Base-by-base conservation (phyloP, 2,797 vertebrate genomes). In the Sebastes variabilis region DNA sequence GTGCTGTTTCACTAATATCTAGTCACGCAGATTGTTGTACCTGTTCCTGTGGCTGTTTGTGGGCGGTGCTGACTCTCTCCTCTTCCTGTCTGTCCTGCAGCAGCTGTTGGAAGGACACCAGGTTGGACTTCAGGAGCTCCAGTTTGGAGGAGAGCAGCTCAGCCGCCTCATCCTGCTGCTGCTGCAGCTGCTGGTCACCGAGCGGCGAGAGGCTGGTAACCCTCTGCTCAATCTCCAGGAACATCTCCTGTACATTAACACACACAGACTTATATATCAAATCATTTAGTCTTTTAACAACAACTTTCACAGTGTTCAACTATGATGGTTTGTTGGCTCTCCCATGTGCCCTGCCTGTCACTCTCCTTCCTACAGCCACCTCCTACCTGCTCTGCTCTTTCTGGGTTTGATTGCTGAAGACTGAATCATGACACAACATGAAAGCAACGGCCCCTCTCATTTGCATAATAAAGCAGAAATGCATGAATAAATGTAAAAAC, bases 171-270 rank as follows among this genome's bases (percentile, higher is more conserved):
- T 88, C 94, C 59, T 84, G 75, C 52, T 83, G 72, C 27, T 87
- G 81, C 34, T 84, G 84, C 88, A 84, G 83, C 38, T 84, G 83
- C 24, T 20, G 70, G 10, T 72, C 77, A 1, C 46, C 54, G 27
- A 81, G 38, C n/a, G 92, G 92, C 24, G 96, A 68, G 71, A 97
- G 87, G 62, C 78, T 82, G 69, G 86, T 72, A 2, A 98, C 93
- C 84, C 96, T 97, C 89, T 94, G 95, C 91, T 99, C 97, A 36
- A 98, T 96, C 89, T 99, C 97, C 80, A 94, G 93, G 83, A 98
- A 94, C 94, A 95, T 96, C 60, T 95, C 95, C 98, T 98, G 85
- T 4, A 79, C 56, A 71, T 6, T 14, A 42, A 75, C 59, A 77
- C 3, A 71, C 11, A 30, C 30, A 29, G 0, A 29, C 27, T 0